phyloP scores from a whole-genome alignment of 2,888 invertebrate genomes.

The Aplocera efformata region DNA sequence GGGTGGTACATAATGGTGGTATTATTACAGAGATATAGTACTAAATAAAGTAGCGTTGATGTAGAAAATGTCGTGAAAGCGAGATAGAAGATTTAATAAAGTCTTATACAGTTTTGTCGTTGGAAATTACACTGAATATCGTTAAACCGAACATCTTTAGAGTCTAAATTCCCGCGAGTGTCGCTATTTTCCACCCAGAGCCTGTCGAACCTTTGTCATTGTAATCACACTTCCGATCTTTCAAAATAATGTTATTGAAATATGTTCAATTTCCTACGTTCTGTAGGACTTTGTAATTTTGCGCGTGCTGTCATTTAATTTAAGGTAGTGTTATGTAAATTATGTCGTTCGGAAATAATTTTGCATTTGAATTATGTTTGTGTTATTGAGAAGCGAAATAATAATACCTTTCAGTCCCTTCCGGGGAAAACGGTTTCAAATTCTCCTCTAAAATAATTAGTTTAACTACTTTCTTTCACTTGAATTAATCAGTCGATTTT shows the following conservation, averaged over 20 bases:
- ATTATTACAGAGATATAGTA: slow-evolving; percentile 44
- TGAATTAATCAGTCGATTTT: neutral
- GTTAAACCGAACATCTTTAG: slow-evolving; percentile 43
- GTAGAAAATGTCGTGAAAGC: slow-evolving; percentile 43
- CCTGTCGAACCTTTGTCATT: slow-evolving; percentile 79
- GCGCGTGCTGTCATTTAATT: slow-evolving; percentile 39
- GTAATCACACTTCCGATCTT: slow-evolving; percentile 77
- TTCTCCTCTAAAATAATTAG: neutral
- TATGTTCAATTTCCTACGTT: slow-evolving; percentile 77
- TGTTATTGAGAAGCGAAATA: slow-evolving; percentile 15
- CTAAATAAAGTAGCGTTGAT: slow-evolving; percentile 40
- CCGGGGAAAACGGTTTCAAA: neutral
- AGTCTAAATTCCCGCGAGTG: slow-evolving; percentile 52
- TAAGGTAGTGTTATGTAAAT: slow-evolving; percentile 26
- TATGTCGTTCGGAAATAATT: slow-evolving; percentile 25
- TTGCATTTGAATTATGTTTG: slow-evolving; percentile 25
- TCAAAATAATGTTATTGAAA: slow-evolving; percentile 78
- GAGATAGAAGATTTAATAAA: slow-evolving; percentile 58
- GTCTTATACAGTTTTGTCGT: slow-evolving; percentile 46
- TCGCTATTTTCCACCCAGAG: slow-evolving; percentile 42
- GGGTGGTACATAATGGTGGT: slow-evolving; percentile 44
- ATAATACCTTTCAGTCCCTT: neutral
- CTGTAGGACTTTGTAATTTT: slow-evolving; percentile 60
- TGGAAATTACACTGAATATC: slow-evolving; percentile 38
- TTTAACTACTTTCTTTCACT: neutral